Conservation (phyloP, 1,140 invertebrate species). For the Druon quercuslanigerum region DNA sequence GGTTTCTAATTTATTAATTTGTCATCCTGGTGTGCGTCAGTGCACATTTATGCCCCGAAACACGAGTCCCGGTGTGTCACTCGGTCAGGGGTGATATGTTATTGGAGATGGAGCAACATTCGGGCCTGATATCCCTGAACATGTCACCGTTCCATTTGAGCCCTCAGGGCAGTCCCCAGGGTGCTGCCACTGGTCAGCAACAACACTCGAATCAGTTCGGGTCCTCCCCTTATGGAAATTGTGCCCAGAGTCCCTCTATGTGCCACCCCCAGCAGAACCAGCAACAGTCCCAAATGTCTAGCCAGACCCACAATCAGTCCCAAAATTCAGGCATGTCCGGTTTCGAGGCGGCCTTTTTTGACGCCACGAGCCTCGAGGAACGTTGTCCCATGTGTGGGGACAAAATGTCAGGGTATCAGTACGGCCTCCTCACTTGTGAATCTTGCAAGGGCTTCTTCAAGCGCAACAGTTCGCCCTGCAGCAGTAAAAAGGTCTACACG, state of each 20-base stretch:
- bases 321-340: conserved; percentile 63
- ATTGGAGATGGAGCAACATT: conserved; percentile 89
- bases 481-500: conserved; percentile 98
- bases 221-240: conserved; percentile 62
- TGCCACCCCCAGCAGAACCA: conserved; percentile 62
- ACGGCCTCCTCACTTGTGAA: conserved; percentile 98
- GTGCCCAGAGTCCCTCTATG: conserved; percentile 71
- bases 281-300: conserved; percentile 47
- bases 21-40: conserved; percentile 22
- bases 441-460: conserved; percentile 99
- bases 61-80: conserved; percentile 38
- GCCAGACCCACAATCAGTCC: conserved; percentile 36
- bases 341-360: conserved; percentile 78
- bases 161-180: conserved; percentile 79
- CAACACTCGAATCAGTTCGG: conserved; percentile 60
- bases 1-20: too few relatives aligned
- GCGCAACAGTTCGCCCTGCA: conserved; percentile 88
- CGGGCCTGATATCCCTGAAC: conserved; percentile 88
- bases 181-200: conserved; percentile 61
- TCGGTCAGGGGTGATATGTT: conserved; percentile 79
- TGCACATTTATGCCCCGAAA: conserved; percentile 54
- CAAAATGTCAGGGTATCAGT: conserved; percentile 99
- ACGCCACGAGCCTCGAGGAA: conserved; percentile 95
- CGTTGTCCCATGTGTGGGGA: conserved; percentile 99
- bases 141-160: conserved; percentile 88